These are phyloP conservation scores for Danio kyathit DNA, from an alignment of 2,797 vertebrate genomes.

Conservation along the genomic window DNA sequence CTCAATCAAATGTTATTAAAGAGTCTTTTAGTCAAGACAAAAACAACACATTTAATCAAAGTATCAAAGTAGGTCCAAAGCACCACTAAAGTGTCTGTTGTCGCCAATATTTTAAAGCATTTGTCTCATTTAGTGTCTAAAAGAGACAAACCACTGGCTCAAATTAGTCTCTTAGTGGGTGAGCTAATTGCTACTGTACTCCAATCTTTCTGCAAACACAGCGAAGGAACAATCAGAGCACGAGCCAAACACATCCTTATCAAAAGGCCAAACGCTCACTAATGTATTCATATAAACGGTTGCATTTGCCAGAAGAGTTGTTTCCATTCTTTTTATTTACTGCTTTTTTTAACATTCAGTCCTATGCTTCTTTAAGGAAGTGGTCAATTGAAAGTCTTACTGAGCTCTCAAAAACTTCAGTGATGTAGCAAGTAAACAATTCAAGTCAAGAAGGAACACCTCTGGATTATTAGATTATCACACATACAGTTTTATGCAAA, in stretches of 20 bases:
- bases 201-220: conserved; percentile 16
- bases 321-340: conserved; percentile 6
- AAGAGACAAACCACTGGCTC: conserved; percentile 53
- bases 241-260: conserved; percentile 11
- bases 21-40: neutral
- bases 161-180: conserved; percentile 22
- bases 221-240: conserved; percentile 6
- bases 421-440: too few relatives aligned
- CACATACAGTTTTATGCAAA: too few relatives aligned
- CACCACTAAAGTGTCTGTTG: conserved; percentile 23
- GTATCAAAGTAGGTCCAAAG: conserved; percentile 7
- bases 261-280: conserved; percentile 5
- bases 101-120: conserved; percentile 42
- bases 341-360: neutral
- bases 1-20: neutral
- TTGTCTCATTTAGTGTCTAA: conserved; percentile 39
- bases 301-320: conserved; percentile 10
- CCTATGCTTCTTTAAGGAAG: neutral
- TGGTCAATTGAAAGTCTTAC: too few relatives aligned
- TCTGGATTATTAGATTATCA: too few relatives aligned
- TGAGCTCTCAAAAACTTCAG: too few relatives aligned
- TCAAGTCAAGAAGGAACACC: too few relatives aligned
- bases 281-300: conserved; percentile 5
- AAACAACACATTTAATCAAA: neutral
- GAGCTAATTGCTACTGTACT: conserved; percentile 35